Evolutionary conservation across 2,113 vertebrate species (phyloP), one percentile per base, ranked within the genome.

Genomic region (Zootoca vivipara): DNA sequence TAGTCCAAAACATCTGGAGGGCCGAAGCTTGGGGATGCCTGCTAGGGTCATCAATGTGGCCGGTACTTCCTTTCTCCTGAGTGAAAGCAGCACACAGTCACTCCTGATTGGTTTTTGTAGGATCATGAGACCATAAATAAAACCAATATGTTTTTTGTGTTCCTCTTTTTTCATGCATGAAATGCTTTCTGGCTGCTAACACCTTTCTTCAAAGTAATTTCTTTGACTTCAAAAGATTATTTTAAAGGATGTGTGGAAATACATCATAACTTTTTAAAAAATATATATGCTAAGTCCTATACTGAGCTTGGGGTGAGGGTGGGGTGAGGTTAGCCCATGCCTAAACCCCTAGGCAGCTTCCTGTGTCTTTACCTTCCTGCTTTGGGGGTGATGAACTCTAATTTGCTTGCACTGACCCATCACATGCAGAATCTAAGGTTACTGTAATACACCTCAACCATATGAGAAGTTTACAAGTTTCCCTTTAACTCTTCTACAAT

Each of bases 371-470:
- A 92, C 95, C 92, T 87, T 87, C 87, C 87, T 91, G 87, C 90
- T 92, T 91, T 89, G 89, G 28, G 85, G 90, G 89, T n/a, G n/a
- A 91, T 78, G 82, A 94, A 64, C 46, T 91, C 35, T 87, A 94
- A 95, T 95, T 95, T 96, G 95, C 95, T 96, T 93, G 90, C 94
- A 73, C 1, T 95, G 95, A 96, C 94, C 95, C 93, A 92, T 88
- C 87, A 75, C 86, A 91, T 84, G 89, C 88, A 91, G 89, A 82
- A 94, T 90, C 88, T 93, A 93, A 93, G 88, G 91, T 96, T 96
- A 93, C 93, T 85, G 38, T 90, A 93, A 93, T 92, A 90, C 85
- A 85, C 85, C 85, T 82, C 88, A 90, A 93, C 89, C 86, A 83
- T 28, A 88, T 77, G 80, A 90, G 87, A 90, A 78, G 86, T 82